Base-by-base conservation (phyloP, 1,140 invertebrate species). In the Heliconius himera region DNA sequence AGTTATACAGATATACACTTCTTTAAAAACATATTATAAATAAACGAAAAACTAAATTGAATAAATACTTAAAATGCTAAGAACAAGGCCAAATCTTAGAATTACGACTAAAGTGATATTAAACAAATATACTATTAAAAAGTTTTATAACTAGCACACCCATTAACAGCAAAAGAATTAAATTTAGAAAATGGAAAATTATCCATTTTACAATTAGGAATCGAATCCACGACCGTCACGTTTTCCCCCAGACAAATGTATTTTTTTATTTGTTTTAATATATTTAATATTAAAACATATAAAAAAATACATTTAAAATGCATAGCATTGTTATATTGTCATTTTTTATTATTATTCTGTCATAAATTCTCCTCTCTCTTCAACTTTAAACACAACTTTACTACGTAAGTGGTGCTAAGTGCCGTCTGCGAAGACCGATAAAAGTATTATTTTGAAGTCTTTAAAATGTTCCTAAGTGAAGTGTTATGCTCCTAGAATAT, bases 361-460 rank as follows among this genome's bases (percentile, higher is more conserved):
- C 70, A 78, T 78, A 79, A 79, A 79, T 79, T 79, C 49, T 66
- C 77, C 36, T 16, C 73, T 74, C 73, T 79, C 73, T 54, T 70
- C 80, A 79, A 83, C 80, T 83, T 83, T 79, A 81, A 83, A 81
- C 82, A 79, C 73, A 83, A 83, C 80, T 83, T 78, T 56, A 77
- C 70, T 70, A 82, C 80, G 72, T 83, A 83, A 83, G 80, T 81
- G 81, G 71, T 76, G 56, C 82, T 81, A 83, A 83, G 74, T 83
- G 78, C 80, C 80, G 82, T 81, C 82, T 83, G 82, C 80, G 72
- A 77, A 56, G 51, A 73, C 77, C 76, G 82, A 83, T 83, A 83
- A 83, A 83, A 83, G 75, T 82, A 82, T 79, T 82, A 82, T 79
- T 82, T 76, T 82, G 78, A 77, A 80, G 72, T 75, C 72, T 80